phyloP scores from a whole-genome alignment of 2,113 vertebrate genomes.

The Actenoides lindsayi region DNA sequence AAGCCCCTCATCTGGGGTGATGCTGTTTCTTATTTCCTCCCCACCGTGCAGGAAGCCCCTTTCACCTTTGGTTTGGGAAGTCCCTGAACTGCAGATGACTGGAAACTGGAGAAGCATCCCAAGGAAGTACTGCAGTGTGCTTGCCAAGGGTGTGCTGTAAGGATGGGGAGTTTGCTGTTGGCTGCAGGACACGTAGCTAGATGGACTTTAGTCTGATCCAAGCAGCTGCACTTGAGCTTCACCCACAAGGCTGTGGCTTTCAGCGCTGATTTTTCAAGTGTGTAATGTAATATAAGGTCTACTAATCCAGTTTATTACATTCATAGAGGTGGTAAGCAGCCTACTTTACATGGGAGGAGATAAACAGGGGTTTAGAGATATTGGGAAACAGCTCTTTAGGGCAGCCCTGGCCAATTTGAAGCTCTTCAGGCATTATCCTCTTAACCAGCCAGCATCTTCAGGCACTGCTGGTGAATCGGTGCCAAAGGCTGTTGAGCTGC shows the following conservation, averaged over 20 bases:
- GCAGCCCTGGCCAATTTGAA: neutral
- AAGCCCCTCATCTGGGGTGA: neutral
- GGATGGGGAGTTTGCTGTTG: neutral
- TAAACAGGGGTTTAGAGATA: neutral
- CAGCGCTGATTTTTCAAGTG: neutral
- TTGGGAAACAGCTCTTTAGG: neutral
- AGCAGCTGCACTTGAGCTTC: neutral
- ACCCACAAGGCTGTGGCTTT: neutral
- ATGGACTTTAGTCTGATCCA: neutral
- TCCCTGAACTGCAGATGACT: neutral
- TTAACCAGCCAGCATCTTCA: neutral
- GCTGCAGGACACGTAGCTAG: fast-evolving
- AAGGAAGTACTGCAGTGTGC: neutral
- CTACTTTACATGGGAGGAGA: fast-evolving
- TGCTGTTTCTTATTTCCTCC: neutral
- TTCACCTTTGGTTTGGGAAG: neutral
- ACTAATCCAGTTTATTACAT: neutral
- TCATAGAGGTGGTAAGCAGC: neutral
- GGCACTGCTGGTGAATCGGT: neutral
- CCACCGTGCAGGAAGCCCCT: neutral
- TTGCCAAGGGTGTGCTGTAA: neutral
- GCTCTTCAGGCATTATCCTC: neutral
- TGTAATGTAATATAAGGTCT: neutral
- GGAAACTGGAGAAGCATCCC: neutral
- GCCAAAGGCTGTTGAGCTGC: neutral